Evolutionary conservation across 2,113 vertebrate species (phyloP), one percentile per base, ranked within the genome.

Genomic region (Pterocles gutturalis): DNA sequence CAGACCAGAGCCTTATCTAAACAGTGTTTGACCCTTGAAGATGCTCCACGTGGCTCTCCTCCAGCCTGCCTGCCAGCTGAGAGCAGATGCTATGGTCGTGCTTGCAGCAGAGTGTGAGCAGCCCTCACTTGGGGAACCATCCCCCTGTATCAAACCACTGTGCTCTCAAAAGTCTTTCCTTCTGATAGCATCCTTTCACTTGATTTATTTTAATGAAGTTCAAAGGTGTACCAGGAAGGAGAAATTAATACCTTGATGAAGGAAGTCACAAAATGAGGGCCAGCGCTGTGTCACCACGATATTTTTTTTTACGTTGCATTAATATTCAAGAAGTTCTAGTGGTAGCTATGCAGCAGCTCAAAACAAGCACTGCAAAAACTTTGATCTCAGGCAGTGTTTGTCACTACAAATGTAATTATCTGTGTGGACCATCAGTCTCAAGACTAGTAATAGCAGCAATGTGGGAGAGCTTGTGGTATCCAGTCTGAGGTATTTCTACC

Each of bases 1-100:
- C 77, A 93, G 87, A 80, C 73, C 82, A 72, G 24, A 87, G 87
- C 66, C 71, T 83, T 89, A 86, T 31, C 57, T 69, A 81, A 91
- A 82, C 65, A 91, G 10, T 62, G 6, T 87, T 43, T 90, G 92
- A 87, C 87, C 85, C 57, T 43, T 58, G 28, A 66, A 65, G 65
- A 38, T 86, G 49, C 46, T 58, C 2, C 62, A 11, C 2, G 4
- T 82, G 87, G 36, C 62, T 90, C 46, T 85, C 22, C 54, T n/a
- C 46, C 71, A 86, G 60, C 60, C 55, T 77, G 31, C 62, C 79
- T 89, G 19, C 51, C 70, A 69, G 41, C n/a, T 78, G 20, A 76
- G 51, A 80, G 38, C 2, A 9, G 53, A 49, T 0, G 0, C 13
- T 76, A 13, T 31, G 67, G n/a, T 62, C 17, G 2, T 20, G 22